A percentile compares a stretch with the other conserved stretches of the same genome.
Conservation (phyloP, 2,113 vertebrate species). For the zebrafish (Danio rerio) region GRCz12tu NC_133195.1:37244501-37245000, state of each 20-base stretch:
- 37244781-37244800: neutral
- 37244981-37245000: neutral
- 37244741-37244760: neutral
- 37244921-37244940: neutral
- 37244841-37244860: conserved; percentile 60
- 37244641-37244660: conserved; percentile 75
- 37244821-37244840: conserved; percentile 65
- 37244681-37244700: conserved; percentile 23
- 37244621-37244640: conserved; percentile 7
- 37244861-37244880: conserved; percentile 49
- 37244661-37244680: conserved; percentile 56
- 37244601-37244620: neutral
- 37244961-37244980: neutral
- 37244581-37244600: neutral
- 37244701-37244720: neutral
- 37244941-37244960: conserved; percentile 59
- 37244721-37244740: neutral
- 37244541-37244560: conserved; percentile 23
- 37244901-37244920: neutral
- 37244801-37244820: conserved; percentile 25
- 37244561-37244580: conserved; percentile 4
- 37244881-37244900: conserved; percentile 58
- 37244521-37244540: conserved; percentile 67
- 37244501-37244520: conserved; percentile 67
- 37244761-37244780: neutral